These are phyloP conservation scores for Drosophila paramelanica DNA, from an alignment of 2,888 invertebrate species.

Conservation along the genomic window DNA sequence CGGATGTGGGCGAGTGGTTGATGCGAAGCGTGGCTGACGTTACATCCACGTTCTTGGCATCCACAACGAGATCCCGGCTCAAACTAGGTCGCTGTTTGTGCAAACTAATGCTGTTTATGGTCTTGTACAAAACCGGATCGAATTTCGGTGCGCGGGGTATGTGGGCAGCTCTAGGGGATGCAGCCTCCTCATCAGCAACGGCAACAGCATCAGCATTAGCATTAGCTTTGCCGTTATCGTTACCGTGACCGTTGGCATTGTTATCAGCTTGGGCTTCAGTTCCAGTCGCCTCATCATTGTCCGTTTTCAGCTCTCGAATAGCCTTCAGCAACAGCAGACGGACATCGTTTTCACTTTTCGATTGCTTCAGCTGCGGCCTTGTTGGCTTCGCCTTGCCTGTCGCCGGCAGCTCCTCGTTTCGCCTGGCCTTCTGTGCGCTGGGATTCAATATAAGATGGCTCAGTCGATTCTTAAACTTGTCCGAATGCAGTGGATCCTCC, in stretches of 20 bases:
- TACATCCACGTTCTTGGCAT: constrained; percentile 46
- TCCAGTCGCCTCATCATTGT: constrained; percentile 41
- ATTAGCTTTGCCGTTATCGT: constrained; percentile 3
- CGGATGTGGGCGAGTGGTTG: constrained; percentile 20
- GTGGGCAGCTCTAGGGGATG: constrained; percentile 18
- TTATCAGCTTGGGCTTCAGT: constrained; percentile 11
- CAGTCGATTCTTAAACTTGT: constrained; percentile 77
- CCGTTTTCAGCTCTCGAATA: constrained; percentile 68
- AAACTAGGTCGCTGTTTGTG: constrained; percentile 75
- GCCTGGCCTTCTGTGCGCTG: constrained; percentile 32
- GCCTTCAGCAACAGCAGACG: constrained; percentile 64
- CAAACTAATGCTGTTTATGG: constrained; percentile 75
- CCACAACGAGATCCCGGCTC: constrained; percentile 54
- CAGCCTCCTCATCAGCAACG: constrained; percentile 8
- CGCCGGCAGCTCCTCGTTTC: constrained; percentile 22
- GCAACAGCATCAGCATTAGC: constrained; percentile 1
- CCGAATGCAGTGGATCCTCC: constrained; percentile 77
- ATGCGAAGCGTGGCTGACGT: constrained; percentile 23
- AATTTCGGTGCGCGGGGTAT: constrained; percentile 83
- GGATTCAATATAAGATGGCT: constrained; percentile 71
- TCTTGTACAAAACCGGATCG: constrained; percentile 82
- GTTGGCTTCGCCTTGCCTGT: constrained; percentile 7
- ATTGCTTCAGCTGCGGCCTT: constrained; percentile 71
- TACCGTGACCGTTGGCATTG: constrained; percentile 6
- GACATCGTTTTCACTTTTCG: constrained; percentile 83